A percentile compares a stretch with the other conserved stretches of the same genome.
These are phyloP conservation scores for Scomber japonicus DNA, from an alignment of 2,113 vertebrate genomes.

Conservation along the genomic window DNA sequence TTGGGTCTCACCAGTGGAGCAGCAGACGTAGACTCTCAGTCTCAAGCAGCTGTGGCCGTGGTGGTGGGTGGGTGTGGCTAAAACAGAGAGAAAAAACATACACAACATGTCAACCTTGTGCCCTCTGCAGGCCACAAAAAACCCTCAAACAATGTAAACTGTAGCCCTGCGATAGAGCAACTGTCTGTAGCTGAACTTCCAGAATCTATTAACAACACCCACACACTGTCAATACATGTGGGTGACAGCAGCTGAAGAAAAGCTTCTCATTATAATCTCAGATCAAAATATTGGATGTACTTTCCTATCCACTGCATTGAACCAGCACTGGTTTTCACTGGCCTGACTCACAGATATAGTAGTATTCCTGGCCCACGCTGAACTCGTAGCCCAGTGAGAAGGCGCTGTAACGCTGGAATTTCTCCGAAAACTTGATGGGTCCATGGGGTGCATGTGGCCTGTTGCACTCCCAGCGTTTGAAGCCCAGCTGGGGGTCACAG, in stretches of 20 bases:
- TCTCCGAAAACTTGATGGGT: constrained; percentile 99
- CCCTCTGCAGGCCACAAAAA: constrained; percentile 67
- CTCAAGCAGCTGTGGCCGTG: constrained; percentile 94
- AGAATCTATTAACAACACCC: constrained; percentile 47
- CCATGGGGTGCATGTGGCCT: constrained; percentile 92
- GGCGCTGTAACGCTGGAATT: constrained; percentile 98
- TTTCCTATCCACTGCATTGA: constrained; percentile 13
- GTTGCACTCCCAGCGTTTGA: constrained; percentile 98
- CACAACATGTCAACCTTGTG: constrained; percentile 54
- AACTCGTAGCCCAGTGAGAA: constrained; percentile 98
- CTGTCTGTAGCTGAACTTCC: constrained; percentile 33
- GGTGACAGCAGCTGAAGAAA: constrained; percentile 13
- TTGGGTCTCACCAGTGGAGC: constrained; percentile 90
- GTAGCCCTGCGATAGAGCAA: neutral
- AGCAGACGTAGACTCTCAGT: constrained; percentile 97
- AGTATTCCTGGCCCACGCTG: constrained; percentile 96
- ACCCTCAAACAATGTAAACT: constrained; percentile 17
- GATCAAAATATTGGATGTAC: constrained; percentile 21
- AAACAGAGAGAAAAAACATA: constrained; percentile 62
- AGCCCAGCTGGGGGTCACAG: constrained; percentile 93
- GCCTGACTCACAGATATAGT: constrained; percentile 91
- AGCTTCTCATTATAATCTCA: constrained; percentile 23
- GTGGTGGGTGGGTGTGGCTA: constrained; percentile 94
- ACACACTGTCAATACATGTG: constrained; percentile 32
- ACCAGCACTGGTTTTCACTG: neutral